phyloP scores from a whole-genome alignment of 2,113 vertebrate species.

The Hypanus sabinus region DNA sequence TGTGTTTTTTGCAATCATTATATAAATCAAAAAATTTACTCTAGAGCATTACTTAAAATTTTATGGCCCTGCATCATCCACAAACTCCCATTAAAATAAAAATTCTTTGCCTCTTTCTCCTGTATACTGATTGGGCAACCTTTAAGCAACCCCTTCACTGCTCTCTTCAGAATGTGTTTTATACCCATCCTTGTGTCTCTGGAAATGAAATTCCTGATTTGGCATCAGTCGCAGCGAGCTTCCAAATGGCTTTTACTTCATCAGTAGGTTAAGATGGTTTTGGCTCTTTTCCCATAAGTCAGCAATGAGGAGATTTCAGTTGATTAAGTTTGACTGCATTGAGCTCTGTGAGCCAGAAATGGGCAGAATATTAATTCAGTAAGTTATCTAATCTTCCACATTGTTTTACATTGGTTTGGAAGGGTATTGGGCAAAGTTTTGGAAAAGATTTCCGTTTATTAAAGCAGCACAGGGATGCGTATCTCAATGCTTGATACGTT shows the following conservation, averaged over 20 bases:
- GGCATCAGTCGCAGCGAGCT: not conserved
- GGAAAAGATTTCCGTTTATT: too few species aligned
- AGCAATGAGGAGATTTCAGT: not conserved
- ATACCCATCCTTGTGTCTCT: not conserved
- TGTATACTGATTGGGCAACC: not conserved
- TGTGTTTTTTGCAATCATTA: not conserved
- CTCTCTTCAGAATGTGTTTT: not conserved
- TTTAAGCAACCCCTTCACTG: not conserved
- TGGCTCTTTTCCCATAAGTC: not conserved
- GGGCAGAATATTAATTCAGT: not conserved
- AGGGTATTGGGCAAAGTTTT: too few species aligned
- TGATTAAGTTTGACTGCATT: not conserved
- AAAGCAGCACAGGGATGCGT: not conserved
- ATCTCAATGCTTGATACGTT: not conserved
- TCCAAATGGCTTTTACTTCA: not conserved
- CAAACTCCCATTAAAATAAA: not conserved
- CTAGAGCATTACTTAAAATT: not conserved
- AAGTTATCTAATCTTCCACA: not conserved
- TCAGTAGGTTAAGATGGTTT: not conserved
- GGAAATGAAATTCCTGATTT: not conserved
- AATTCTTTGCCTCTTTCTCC: too few species aligned
- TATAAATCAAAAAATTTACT: not conserved
- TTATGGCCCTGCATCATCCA: not conserved
- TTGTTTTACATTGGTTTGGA: too few species aligned
- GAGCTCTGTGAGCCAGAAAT: not conserved